Conservation (phyloP, 2,888 invertebrate genomes). For the Nycteola revayana region DNA sequence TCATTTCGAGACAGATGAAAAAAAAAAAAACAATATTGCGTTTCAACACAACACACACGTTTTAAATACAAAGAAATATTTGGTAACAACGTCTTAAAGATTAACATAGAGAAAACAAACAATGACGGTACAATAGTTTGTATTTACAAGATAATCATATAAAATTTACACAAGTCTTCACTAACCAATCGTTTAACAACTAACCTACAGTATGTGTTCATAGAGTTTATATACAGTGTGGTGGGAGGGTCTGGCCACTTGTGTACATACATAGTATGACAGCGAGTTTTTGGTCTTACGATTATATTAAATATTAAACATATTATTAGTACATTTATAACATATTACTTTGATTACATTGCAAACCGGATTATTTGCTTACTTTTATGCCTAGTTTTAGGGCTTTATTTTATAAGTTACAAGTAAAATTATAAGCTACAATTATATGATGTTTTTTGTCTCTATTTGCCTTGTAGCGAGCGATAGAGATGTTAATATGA, state of each 20-base stretch:
- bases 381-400: slow-evolving; percentile 9
- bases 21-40: slow-evolving; percentile 8
- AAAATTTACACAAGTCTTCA: slow-evolving; percentile 50
- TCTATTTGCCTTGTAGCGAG: neutral
- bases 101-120: slow-evolving; percentile 39
- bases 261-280: slow-evolving; percentile 17
- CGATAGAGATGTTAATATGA: slow-evolving; percentile 7
- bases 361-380: slow-evolving; percentile 8
- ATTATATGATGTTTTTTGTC: neutral
- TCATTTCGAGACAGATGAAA: neutral
- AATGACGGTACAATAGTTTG: slow-evolving; percentile 47
- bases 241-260: slow-evolving; percentile 74
- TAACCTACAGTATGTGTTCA: slow-evolving; percentile 47
- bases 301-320: slow-evolving; percentile 26
- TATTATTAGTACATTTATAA: slow-evolving; percentile 5
- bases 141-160: slow-evolving; percentile 69
- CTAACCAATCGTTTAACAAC: slow-evolving; percentile 62
- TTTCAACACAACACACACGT: slow-evolving; percentile 41
- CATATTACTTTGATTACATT: neutral
- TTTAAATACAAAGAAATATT: slow-evolving; percentile 78
- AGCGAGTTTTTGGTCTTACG: slow-evolving; percentile 38
- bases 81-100: slow-evolving; percentile 76
- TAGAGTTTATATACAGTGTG: slow-evolving; percentile 66
- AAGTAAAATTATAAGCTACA: neutral
- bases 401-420: too few relatives aligned